A percentile compares a stretch with the other conserved stretches of the same genome.
Conservation (phyloP, 2,113 vertebrate genomes). For the Calidris pugnax region DNA sequence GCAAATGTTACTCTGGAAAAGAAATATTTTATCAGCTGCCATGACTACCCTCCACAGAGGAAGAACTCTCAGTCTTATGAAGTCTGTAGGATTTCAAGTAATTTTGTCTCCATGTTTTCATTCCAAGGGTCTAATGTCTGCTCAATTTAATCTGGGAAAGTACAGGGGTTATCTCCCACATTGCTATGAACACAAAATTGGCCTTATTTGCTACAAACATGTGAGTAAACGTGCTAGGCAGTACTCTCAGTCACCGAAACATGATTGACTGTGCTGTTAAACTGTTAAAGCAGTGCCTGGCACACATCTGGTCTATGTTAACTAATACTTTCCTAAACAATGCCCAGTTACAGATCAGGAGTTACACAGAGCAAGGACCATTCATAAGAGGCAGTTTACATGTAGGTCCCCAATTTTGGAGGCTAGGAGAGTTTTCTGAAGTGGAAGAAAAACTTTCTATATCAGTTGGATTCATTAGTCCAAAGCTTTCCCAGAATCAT, state of each 20-base stretch:
- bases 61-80: neutral
- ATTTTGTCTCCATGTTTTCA: neutral
- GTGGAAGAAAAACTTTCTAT: neutral
- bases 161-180: neutral
- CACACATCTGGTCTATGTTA: neutral
- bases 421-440: neutral
- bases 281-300: neutral
- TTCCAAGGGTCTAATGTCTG: neutral
- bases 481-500: neutral
- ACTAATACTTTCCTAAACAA: neutral
- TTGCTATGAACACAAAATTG: neutral
- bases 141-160: neutral
- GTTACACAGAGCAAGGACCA: fast-evolving
- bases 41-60: neutral
- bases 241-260: neutral
- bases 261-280: fast-evolving
- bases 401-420: neutral
- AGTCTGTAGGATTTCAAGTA: neutral
- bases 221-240: neutral
- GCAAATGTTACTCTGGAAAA: neutral
- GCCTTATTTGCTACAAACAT: neutral
- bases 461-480: neutral
- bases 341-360: neutral
- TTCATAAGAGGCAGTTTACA: neutral
- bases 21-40: neutral